These are phyloP conservation scores for Colostygia pectinataria DNA, from an alignment of 2,888 invertebrate genomes.

Conservation along the genomic window DNA sequence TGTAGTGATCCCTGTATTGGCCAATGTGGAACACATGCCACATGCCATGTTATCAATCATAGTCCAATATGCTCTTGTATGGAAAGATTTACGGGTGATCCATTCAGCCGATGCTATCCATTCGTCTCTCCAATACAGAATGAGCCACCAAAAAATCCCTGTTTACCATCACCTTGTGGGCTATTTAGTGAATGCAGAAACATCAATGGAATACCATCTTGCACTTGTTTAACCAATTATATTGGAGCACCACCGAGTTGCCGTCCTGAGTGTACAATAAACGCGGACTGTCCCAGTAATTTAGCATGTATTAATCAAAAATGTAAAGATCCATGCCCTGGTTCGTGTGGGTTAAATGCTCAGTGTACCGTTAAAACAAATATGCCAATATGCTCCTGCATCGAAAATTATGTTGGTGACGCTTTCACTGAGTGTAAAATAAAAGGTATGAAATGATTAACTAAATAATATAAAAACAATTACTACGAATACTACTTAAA, in stretches of 20 bases:
- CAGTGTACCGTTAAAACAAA: constrained; percentile 87
- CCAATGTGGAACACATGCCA: constrained; percentile 88
- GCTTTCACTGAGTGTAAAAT: constrained; percentile 85
- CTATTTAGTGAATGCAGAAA: constrained; percentile 86
- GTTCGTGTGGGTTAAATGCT: constrained; percentile 87
- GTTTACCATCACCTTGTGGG: constrained; percentile 86
- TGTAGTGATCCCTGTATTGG: constrained; percentile 88
- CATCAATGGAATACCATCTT: constrained; percentile 83
- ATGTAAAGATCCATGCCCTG: constrained; percentile 91
- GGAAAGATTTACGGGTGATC: constrained; percentile 84
- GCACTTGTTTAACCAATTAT: constrained; percentile 85
- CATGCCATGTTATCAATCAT: constrained; percentile 88
- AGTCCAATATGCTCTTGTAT: constrained; percentile 87
- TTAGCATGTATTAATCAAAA: constrained; percentile 89
- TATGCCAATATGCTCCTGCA: constrained; percentile 88
- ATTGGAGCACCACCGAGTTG: constrained; percentile 88
- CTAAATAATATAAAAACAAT: too few relatives aligned
- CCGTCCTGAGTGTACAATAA: constrained; percentile 87
- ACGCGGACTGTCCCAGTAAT: constrained; percentile 89
- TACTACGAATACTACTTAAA: too few relatives aligned
- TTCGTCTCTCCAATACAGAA: constrained; percentile 43
- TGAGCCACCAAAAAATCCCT: constrained; percentile 75
- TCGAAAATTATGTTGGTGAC: constrained; percentile 87
- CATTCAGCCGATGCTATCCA: constrained; percentile 84
- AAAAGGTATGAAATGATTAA: constrained; percentile 64